Percentiles rank a stretch among this genome's conserved stretches.
Conservation (phyloP, 2,113 vertebrate genomes). For the Macaca mulatta region DNA sequence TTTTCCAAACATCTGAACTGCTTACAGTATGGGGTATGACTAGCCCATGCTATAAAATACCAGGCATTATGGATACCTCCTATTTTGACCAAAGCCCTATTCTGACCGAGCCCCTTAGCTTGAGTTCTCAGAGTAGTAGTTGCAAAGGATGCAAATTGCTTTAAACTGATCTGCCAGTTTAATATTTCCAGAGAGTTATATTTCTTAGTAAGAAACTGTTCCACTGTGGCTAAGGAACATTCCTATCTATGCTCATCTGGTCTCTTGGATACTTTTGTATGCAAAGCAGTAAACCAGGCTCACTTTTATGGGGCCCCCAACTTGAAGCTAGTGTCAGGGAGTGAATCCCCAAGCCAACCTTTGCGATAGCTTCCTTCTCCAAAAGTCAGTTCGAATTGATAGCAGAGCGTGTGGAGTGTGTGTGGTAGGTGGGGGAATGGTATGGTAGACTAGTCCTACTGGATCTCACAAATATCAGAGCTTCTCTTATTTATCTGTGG, state of each 20-base stretch:
- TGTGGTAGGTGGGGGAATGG: too few relatives aligned
- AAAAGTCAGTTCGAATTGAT: neutral
- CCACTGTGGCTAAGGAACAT: neutral
- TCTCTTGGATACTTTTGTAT: slow-evolving; percentile 53
- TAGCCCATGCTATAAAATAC: neutral
- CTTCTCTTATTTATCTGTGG: neutral
- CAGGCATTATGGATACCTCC: neutral
- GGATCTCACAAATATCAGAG: neutral
- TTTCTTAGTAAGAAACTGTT: slow-evolving; percentile 54
- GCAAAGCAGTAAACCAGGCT: slow-evolving; percentile 51
- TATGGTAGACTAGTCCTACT: neutral
- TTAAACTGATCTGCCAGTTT: slow-evolving; percentile 10
- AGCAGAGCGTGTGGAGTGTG: neutral
- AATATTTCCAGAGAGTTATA: slow-evolving; percentile 21
- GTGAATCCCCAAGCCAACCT: neutral
- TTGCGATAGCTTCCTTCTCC: neutral
- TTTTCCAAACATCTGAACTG: slow-evolving; percentile 73
- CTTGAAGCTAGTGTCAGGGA: neutral
- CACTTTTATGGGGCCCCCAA: slow-evolving; percentile 10
- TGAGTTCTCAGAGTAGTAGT: slow-evolving; percentile 7
- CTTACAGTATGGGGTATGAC: neutral
- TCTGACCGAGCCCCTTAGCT: neutral
- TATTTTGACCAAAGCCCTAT: neutral
- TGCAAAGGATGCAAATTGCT: slow-evolving; percentile 23
- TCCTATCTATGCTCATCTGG: neutral